A percentile compares a stretch with the other conserved stretches of the same genome.
Evolutionary conservation across 2,888 invertebrate genomes (phyloP).

Genomic region (Muschampia plurimacula): DNA sequence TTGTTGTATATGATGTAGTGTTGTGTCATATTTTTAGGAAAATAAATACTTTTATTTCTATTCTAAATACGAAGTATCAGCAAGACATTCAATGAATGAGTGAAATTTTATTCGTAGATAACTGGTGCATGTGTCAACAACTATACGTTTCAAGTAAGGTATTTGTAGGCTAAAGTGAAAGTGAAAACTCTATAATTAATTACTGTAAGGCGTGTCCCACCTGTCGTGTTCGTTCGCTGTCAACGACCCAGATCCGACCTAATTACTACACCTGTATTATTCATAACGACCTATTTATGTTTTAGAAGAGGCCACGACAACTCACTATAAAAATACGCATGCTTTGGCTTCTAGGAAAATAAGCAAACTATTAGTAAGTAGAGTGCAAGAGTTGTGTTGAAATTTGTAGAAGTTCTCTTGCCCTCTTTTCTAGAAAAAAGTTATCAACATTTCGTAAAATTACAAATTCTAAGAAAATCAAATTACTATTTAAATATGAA

Average conservation of each 20-base stretch:
- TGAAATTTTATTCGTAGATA: not conserved
- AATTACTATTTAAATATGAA: not conserved
- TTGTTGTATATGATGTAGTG: too few species aligned
- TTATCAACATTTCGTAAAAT: not conserved
- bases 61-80: too few species aligned
- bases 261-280: conserved; percentile 64
- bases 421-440: not conserved
- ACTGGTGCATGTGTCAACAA: not conserved
- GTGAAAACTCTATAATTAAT: conserved; percentile 63
- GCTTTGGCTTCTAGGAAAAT: conserved; percentile 28
- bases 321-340: conserved; percentile 35
- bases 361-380: conserved; percentile 4
- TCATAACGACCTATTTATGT: conserved; percentile 38
- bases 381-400: conserved; percentile 15
- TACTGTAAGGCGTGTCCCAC: conserved; percentile 55
- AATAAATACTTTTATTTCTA: too few species aligned
- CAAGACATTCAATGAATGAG: not conserved
- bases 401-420: conserved; percentile 2
- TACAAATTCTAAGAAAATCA: not conserved
- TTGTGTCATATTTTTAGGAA: too few species aligned
- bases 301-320: conserved; percentile 14
- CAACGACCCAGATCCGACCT: conserved; percentile 57
- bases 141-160: conserved; percentile 9
- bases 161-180: conserved; percentile 54
- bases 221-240: conserved; percentile 56